Base-by-base conservation (phyloP, 2,797 vertebrate genomes). In the Gambusia yucatana region DNA sequence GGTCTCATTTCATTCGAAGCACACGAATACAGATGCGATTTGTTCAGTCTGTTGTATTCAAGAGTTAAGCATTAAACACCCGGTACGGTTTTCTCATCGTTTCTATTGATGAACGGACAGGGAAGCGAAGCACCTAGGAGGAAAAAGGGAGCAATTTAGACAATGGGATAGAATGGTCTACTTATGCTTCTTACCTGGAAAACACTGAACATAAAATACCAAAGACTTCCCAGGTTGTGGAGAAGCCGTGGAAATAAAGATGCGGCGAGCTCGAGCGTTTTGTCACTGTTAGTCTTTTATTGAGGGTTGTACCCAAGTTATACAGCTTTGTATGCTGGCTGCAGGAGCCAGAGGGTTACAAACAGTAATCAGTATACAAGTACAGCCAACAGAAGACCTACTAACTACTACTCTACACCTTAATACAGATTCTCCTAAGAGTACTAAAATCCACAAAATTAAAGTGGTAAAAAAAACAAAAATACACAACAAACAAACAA, bases 271-370 rank as follows among this genome's bases (percentile, higher is more conserved):
- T 30, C 8, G 33, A 3, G 63, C 59, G 0, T 6, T 28, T 14
- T 75, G 72, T 93, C 88, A 93, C 85, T 87, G 94, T 96, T 96
- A 96, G 94, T 95, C 94, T 96, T 96, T 96, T 96, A 96, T 96
- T 96, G 94, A 94, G 96, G 96, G 96, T 96, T 96, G 95, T 92
- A 96, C 95, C 95, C 95, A 94, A 93, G 95, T 96, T 95, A 95
- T 96, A 96, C 96, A 96, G 96, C 96, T 96, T 96, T 94, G 94
- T 96, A 94, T 92, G 94, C 94, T 46, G 94, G 94, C 94, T 91
- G 90, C 88, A 91, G 91, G 92, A 91, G 93, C 94, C 96, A 95
- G 94, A 92, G 90, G 89, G 91, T 96, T 96, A 96, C 95, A 95
- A 95, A 96, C 95, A 96, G 94, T 96, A 94, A 95, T 96, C 96